These are phyloP conservation scores for Eublepharis macularius DNA, from an alignment of 2,113 vertebrate genomes.

Conservation along the genomic window DNA sequence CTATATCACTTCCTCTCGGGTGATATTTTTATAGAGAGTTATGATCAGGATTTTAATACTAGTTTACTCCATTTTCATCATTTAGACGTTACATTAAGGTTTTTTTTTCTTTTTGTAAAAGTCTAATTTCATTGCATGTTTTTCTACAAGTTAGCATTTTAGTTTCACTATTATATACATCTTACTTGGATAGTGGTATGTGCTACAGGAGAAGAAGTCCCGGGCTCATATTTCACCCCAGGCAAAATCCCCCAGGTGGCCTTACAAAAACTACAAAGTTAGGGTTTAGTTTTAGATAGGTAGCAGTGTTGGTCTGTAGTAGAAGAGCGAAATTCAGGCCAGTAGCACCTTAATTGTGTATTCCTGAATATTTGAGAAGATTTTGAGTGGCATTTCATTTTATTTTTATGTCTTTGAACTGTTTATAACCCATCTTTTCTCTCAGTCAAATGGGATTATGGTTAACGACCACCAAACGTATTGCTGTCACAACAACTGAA, in stretches of 20 bases:
- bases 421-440: too few species aligned
- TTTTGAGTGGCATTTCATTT: not conserved
- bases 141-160: not conserved
- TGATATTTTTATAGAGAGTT: not conserved
- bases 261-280: not conserved
- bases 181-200: not conserved
- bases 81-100: not conserved
- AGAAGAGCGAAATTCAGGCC: too few species aligned
- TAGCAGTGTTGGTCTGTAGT: too few species aligned
- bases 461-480: too few species aligned
- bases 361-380: not conserved
- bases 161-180: not conserved
- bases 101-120: not conserved
- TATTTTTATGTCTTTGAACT: too few species aligned
- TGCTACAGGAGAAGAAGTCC: not conserved
- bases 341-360: too few species aligned
- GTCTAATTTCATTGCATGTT: not conserved
- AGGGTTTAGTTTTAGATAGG: too few species aligned
- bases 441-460: too few species aligned
- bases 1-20: not conserved
- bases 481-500: too few species aligned
- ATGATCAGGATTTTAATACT: not conserved
- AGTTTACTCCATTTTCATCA: not conserved
- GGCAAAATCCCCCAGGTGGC: not conserved
- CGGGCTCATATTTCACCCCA: not conserved